Base-by-base conservation (phyloP, 2,797 vertebrate genomes). In the Centroberyx gerrardi region DNA sequence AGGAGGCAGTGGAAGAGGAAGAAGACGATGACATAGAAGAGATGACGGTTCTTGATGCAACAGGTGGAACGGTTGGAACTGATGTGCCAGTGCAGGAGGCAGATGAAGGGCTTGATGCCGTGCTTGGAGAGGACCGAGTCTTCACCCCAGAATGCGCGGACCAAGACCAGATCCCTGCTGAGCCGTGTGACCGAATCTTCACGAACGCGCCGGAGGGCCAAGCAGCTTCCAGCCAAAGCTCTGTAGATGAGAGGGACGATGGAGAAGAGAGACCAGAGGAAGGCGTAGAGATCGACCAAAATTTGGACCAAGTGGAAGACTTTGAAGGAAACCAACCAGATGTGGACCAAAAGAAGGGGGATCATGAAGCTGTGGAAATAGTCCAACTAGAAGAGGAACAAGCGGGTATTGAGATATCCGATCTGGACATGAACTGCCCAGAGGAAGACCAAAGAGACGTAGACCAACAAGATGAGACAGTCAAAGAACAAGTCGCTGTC, bases 1-100 rank as follows among this genome's bases (percentile, higher is more conserved):
- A 73, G 1, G 33, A 62, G n/a, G 46, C 48, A 13, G 36, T 59
- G 2, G 74, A 58, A 63, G 44, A 36, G 17, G 74, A 76, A 5
- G 13, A 3, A 0, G 48, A 65, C 1, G 54, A 64, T n/a, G 65
- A 48, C 40, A 33, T 61, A 12, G 71, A 78, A 17, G 86, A 87
- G 17, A 15, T 49, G 59, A 53, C 27, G 42, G 27, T 78, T 74
- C 27, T 31, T 4, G 74, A 52, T 8, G 62, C 15, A 27, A 2
- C 33, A 2, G 55, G 28, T 8, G 56, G 68, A 17, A 68, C 64
- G 3, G 49, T 28, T 56, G 53, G 28, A 8, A 52, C 27, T 0
- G 42, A 14, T 3, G 0, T 22, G 0, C 10, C 18, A 6, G 2
- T 17, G 8, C 68, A 55, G 56, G 80, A 71, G 31, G 65, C 14